Evolutionary conservation across 2,797 vertebrate genomes (phyloP).

Genomic region (Diplodus sargus): DNA sequence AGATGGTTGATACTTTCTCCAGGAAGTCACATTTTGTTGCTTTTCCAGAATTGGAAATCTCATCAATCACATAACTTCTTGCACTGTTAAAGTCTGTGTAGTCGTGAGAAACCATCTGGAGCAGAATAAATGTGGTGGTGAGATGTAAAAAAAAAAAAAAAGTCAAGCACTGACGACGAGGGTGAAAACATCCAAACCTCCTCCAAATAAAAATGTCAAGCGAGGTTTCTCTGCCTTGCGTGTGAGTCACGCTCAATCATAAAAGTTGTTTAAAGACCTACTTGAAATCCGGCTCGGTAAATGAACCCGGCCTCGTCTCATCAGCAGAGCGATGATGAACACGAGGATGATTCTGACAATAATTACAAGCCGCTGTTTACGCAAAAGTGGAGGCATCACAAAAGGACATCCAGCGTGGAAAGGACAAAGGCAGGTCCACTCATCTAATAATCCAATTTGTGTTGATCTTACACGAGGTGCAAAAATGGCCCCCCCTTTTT

Average conservation of each 20-base stretch:
- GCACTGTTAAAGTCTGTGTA: background rate
- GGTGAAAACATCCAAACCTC: constrained; percentile 1
- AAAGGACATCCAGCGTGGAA: constrained; percentile 14
- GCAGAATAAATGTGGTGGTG: background rate
- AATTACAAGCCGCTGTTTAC: background rate
- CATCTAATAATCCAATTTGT: constrained; percentile 31
- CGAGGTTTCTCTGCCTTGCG: background rate
- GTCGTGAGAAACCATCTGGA: background rate
- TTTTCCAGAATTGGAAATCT: too few relatives aligned
- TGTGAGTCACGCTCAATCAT: background rate
- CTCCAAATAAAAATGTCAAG: background rate
- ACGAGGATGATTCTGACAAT: background rate
- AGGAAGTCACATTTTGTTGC: too few relatives aligned
- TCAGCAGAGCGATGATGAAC: constrained; percentile 14
- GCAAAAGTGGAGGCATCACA: constrained; percentile 24
- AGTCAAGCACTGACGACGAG: background rate
- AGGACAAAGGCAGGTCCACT: constrained; percentile 37
- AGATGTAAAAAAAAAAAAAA: background rate
- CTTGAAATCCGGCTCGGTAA: constrained; percentile 1
- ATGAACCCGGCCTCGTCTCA: background rate
- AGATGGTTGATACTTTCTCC: too few relatives aligned
- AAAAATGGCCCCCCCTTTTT: constrained; percentile 2
- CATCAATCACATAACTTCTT: too few relatives aligned
- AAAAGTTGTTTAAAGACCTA: background rate
- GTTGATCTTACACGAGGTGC: constrained; percentile 38